Conservation (phyloP, 2,113 vertebrate genomes). For the Anolis sagrei region DNA sequence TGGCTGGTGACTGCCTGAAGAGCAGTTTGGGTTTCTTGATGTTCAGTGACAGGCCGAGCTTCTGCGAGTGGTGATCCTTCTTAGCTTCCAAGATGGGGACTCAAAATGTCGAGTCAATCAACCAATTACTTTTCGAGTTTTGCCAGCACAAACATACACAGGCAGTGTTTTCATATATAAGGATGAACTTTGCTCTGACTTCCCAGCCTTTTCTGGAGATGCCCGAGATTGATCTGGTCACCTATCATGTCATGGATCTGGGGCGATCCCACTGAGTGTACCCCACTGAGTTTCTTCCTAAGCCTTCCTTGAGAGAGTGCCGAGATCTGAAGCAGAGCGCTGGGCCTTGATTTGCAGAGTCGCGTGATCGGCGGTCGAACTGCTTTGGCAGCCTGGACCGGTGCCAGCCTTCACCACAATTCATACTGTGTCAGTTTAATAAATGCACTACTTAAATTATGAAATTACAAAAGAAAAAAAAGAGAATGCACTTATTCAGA, state of each 20-base stretch:
- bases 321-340: conserved; percentile 43
- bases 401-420: conserved; percentile 85
- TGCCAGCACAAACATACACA: no score
- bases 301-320: conserved; percentile 31
- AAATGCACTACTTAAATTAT: conserved; percentile 99
- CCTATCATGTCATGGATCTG: no score
- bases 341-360: conserved; percentile 64
- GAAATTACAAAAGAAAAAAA: conserved; percentile 99
- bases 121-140: no score
- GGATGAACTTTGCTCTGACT: no score
- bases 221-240: neutral
- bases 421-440: conserved; percentile 93
- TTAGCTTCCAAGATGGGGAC: no score
- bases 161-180: no score
- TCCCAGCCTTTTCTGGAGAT: neutral
- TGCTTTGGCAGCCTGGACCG: conserved; percentile 76
- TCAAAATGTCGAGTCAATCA: no score
- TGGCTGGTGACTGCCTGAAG: no score
- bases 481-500: conserved; percentile 99
- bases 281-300: neutral
- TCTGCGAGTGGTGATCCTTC: no score
- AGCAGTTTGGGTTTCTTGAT: no score
- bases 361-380: conserved; percentile 70
- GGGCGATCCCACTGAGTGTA: neutral
- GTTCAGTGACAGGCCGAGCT: no score